phyloP scores from a whole-genome alignment of 2,888 invertebrate genomes.

The Amorpha juglandis region DNA sequence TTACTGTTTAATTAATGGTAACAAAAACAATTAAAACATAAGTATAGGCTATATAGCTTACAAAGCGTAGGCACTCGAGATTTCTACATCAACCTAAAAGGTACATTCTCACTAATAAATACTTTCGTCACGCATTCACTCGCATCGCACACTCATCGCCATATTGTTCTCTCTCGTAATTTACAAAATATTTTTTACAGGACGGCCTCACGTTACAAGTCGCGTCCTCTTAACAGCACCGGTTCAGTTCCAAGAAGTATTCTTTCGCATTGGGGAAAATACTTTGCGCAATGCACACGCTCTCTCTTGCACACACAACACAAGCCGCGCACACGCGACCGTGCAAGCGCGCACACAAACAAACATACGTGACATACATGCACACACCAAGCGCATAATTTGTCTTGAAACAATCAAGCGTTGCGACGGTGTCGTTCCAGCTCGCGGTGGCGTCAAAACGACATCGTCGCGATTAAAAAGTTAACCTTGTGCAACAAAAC shows the following conservation, averaged over 20 bases:
- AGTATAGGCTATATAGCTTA: slow-evolving; percentile 78
- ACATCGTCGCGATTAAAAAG: slow-evolving; percentile 67
- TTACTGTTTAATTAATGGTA: slow-evolving; percentile 79
- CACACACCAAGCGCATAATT: slow-evolving; percentile 55
- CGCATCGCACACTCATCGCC: slow-evolving; percentile 54
- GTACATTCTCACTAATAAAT: slow-evolving; percentile 83
- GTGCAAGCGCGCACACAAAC: slow-evolving; percentile 48
- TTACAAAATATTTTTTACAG: slow-evolving; percentile 60
- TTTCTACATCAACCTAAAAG: slow-evolving; percentile 79
- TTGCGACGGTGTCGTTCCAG: slow-evolving; percentile 61
- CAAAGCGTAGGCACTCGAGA: slow-evolving; percentile 85
- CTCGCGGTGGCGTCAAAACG: slow-evolving; percentile 56
- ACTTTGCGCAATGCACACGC: slow-evolving; percentile 61
- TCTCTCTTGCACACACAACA: slow-evolving; percentile 59
- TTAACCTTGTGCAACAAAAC: slow-evolving; percentile 82
- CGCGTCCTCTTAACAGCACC: slow-evolving; percentile 81
- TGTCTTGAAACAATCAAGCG: slow-evolving; percentile 59
- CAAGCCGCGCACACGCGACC: slow-evolving; percentile 59
- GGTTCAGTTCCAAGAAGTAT: slow-evolving; percentile 79
- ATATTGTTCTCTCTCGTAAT: slow-evolving; percentile 54
- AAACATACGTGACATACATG: not conserved
- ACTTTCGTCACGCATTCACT: slow-evolving; percentile 70
- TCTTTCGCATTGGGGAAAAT: slow-evolving; percentile 61
- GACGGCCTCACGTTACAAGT: slow-evolving; percentile 78
- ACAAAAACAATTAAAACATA: slow-evolving; percentile 82